These are phyloP conservation scores for Nasonovia ribisnigri DNA, from an alignment of 2,888 invertebrate species.

Conservation along the genomic window DNA sequence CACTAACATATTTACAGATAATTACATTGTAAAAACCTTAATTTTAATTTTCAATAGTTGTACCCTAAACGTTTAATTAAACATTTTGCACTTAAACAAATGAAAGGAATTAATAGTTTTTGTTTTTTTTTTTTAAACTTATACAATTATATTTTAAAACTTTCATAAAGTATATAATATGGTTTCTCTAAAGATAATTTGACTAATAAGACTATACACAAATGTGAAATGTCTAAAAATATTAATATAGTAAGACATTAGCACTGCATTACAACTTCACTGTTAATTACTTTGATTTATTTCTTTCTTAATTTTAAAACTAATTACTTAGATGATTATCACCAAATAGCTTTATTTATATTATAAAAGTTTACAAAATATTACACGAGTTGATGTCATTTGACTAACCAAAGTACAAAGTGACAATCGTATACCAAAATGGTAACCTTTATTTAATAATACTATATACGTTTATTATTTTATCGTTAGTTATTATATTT, in stretches of 20 bases:
- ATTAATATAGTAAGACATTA: background rate
- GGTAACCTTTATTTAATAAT: background rate
- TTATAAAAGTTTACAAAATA: background rate
- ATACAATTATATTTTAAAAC: background rate
- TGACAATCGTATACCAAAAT: background rate
- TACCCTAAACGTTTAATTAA: background rate
- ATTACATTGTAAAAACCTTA: background rate
- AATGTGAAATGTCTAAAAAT: background rate
- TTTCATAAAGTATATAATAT: background rate
- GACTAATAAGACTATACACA: background rate
- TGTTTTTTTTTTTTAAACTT: background rate
- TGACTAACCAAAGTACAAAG: background rate
- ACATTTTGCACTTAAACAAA: background rate
- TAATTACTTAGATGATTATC: too few species aligned
- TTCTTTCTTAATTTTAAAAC: background rate
- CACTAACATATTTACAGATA: background rate
- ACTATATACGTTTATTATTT: background rate
- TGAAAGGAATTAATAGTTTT: background rate
- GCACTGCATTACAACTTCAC: background rate
- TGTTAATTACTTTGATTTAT: background rate
- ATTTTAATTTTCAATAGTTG: background rate
- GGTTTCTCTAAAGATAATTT: background rate
- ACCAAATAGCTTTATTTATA: too few species aligned
- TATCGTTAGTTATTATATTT: background rate
- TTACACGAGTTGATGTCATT: background rate